Evolutionary conservation across 2,888 invertebrate genomes (phyloP).

Genomic region (Drosophila koepferae): DNA sequence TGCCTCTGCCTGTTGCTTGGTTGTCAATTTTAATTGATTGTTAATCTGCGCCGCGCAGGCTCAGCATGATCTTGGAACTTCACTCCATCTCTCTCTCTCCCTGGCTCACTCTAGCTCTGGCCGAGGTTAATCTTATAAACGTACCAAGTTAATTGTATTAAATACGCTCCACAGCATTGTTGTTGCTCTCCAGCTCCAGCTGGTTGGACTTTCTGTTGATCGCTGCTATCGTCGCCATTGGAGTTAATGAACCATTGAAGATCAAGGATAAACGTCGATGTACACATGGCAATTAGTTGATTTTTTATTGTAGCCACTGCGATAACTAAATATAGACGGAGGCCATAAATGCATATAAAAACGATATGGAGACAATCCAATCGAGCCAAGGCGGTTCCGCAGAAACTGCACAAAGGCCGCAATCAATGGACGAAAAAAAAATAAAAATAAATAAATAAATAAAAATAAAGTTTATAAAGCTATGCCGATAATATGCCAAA

Average conservation of each 20-base stretch:
- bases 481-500: neutral
- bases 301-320: slow-evolving; percentile 59
- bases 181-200: slow-evolving; percentile 27
- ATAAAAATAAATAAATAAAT: too few species aligned
- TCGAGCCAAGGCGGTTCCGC: slow-evolving; percentile 7
- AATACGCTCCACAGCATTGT: slow-evolving; percentile 74
- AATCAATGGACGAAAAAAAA: slow-evolving; percentile 18
- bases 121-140: slow-evolving; percentile 77
- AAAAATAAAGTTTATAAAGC: slow-evolving; percentile 4
- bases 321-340: slow-evolving; percentile 75
- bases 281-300: slow-evolving; percentile 76
- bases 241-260: slow-evolving; percentile 82
- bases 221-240: slow-evolving; percentile 48
- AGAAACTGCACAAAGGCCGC: slow-evolving; percentile 23
- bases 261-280: slow-evolving; percentile 74
- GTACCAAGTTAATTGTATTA: slow-evolving; percentile 79
- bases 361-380: slow-evolving; percentile 21
- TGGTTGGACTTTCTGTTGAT: slow-evolving; percentile 17
- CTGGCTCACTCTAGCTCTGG: neutral
- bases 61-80: slow-evolving; percentile 57
- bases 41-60: slow-evolving; percentile 78
- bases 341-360: slow-evolving; percentile 49
- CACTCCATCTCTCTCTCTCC: neutral
- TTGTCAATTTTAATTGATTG: slow-evolving; percentile 84
- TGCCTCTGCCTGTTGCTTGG: slow-evolving; percentile 45